phyloP scores from a whole-genome alignment of 2,113 vertebrate species.

The Mobula hypostoma region DNA sequence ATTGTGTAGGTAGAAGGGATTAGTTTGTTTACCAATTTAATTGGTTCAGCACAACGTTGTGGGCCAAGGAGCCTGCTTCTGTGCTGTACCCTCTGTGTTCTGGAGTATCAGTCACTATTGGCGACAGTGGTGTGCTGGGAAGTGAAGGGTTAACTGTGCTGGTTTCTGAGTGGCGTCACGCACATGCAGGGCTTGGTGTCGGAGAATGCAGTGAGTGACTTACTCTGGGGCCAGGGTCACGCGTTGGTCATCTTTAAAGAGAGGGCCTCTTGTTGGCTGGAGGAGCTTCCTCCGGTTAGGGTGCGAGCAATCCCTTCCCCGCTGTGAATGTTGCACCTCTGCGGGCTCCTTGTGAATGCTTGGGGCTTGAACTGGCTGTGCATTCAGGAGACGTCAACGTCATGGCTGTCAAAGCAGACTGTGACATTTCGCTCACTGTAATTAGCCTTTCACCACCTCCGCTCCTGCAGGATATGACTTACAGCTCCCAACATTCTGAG shows the following conservation, averaged over 20 bases:
- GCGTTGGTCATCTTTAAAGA: background rate
- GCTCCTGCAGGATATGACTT: background rate
- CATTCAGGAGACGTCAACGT: background rate
- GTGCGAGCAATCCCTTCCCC: too few relatives aligned
- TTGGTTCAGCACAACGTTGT: too few relatives aligned
- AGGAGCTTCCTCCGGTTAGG: background rate
- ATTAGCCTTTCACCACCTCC: constrained; percentile 15
- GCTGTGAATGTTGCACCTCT: background rate
- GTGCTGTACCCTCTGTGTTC: too few relatives aligned
- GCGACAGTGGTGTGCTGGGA: background rate
- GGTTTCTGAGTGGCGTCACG: background rate
- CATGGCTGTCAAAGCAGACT: background rate
- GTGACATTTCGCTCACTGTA: background rate
- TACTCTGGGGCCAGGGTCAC: background rate
- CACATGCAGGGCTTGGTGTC: background rate
- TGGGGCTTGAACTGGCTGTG: background rate
- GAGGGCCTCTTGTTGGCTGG: background rate
- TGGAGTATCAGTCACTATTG: too few relatives aligned
- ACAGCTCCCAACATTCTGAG: background rate
- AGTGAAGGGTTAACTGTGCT: background rate
- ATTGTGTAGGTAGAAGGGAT: too few relatives aligned
- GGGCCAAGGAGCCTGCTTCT: too few relatives aligned
- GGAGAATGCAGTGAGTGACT: too few relatives aligned
- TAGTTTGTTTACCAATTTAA: too few relatives aligned
- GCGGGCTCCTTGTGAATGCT: background rate